These are phyloP conservation scores for Cephus spinipes DNA, from an alignment of 2,888 invertebrate species.

Conservation along the genomic window DNA sequence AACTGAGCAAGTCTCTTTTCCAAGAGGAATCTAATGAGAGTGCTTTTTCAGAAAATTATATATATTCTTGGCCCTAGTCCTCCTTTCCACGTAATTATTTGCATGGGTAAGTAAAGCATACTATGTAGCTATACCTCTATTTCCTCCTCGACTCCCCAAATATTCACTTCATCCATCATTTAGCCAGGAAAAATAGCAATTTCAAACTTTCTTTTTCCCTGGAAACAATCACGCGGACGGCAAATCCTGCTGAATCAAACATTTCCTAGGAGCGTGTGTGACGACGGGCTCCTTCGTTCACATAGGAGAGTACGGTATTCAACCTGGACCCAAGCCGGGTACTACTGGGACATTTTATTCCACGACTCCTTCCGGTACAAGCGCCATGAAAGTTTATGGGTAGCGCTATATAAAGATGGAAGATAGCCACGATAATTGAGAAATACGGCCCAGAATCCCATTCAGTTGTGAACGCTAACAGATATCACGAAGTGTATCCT, in stretches of 20 bases:
- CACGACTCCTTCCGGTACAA: slow-evolving; percentile 15
- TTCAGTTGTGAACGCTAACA: slow-evolving; percentile 33
- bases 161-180: background rate
- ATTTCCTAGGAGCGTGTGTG: background rate
- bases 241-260: slow-evolving; percentile 6
- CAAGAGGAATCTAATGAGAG: background rate
- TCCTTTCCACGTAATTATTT: background rate
- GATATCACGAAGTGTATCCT: slow-evolving; percentile 29
- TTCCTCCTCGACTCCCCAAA: background rate
- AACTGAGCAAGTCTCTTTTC: background rate
- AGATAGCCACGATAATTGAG: slow-evolving; percentile 34
- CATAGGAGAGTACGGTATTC: background rate
- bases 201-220: background rate
- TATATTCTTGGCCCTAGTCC: background rate
- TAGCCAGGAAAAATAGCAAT: background rate
- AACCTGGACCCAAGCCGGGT: background rate
- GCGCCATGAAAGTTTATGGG: slow-evolving; percentile 30
- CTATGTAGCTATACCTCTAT: background rate
- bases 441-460: slow-evolving; percentile 36
- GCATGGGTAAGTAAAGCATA: background rate
- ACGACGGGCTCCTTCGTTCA: background rate
- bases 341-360: slow-evolving; percentile 11
- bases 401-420: slow-evolving; percentile 21
- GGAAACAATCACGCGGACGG: background rate
- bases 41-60: background rate